Percentiles rank a stretch among this genome's conserved stretches.
Evolutionary conservation across 92 coral and sea anemone genomes (phyloP).

Genomic region (Epizoanthus stellaris): DNA sequence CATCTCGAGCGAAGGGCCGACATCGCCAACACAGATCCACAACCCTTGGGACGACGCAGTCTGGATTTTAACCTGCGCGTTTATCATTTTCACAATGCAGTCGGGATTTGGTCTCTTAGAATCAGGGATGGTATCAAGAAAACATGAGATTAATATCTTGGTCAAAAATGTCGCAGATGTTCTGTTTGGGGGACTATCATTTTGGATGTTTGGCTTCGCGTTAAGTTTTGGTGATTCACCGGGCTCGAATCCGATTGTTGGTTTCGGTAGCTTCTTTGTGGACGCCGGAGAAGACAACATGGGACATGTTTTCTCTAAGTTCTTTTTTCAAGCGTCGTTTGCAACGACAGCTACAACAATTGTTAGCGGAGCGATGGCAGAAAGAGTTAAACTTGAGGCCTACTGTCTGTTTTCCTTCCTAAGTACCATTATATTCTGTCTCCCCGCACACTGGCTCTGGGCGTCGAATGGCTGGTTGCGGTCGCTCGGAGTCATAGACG

Average conservation of each 20-base stretch:
- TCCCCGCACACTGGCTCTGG: slow-evolving; percentile 77
- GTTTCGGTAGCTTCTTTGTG: slow-evolving; percentile 64
- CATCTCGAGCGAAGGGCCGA: background rate
- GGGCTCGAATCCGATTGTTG: slow-evolving; percentile 63
- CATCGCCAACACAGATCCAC: slow-evolving; percentile 12
- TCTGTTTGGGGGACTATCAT: slow-evolving; percentile 67
- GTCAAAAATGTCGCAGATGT: slow-evolving; percentile 74
- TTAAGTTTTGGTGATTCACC: slow-evolving; percentile 60
- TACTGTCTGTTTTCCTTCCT: slow-evolving; percentile 69
- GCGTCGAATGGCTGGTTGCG: slow-evolving; percentile 63
- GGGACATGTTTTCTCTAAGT: slow-evolving; percentile 64
- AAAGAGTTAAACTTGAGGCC: slow-evolving; percentile 69
- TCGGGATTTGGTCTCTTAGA: slow-evolving; percentile 68
- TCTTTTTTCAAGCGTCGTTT: slow-evolving; percentile 73
- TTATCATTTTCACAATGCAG: slow-evolving; percentile 75
- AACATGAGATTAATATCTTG: slow-evolving; percentile 72
- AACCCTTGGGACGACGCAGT: slow-evolving; percentile 79
- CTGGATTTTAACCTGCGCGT: slow-evolving; percentile 71
- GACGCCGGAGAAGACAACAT: slow-evolving; percentile 67
- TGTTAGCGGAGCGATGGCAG: slow-evolving; percentile 74
- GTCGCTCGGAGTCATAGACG: slow-evolving; percentile 60
- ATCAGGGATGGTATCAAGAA: slow-evolving; percentile 75
- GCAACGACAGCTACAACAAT: slow-evolving; percentile 77
- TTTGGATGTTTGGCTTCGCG: slow-evolving; percentile 76
- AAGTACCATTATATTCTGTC: slow-evolving; percentile 66